A percentile compares a stretch with the other conserved stretches of the same genome.
Conservation (phyloP, 92 coral and sea anemone genomes). For the Porites rus region DNA sequence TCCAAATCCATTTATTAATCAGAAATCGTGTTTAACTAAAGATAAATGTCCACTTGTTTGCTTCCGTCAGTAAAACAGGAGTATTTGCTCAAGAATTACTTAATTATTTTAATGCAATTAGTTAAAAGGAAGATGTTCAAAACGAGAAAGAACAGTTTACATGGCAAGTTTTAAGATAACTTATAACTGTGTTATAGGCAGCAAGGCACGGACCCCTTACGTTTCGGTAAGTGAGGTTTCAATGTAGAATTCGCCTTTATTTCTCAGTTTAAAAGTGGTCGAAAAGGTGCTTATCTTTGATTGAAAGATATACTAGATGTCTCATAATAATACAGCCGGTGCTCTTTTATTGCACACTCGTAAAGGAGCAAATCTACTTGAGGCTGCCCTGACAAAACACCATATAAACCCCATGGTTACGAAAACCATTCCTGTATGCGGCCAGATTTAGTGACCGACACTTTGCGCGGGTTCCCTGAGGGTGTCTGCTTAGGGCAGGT, state of each 20-base stretch:
- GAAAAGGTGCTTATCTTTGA: background rate
- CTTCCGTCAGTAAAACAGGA: slow-evolving; percentile 43
- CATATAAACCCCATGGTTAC: too few relatives aligned
- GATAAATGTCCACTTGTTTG: slow-evolving; percentile 27
- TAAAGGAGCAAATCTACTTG: background rate
- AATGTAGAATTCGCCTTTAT: background rate
- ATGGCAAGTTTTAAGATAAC: background rate
- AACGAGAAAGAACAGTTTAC: slow-evolving; percentile 10
- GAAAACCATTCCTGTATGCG: too few relatives aligned
- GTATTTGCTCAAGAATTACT: slow-evolving; percentile 37
- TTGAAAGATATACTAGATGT: background rate
- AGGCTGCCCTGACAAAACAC: too few relatives aligned
- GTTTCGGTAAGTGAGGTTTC: too few relatives aligned
- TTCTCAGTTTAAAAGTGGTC: background rate
- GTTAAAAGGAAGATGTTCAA: slow-evolving; percentile 16
- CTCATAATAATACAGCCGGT: background rate
- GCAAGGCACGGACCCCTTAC: too few relatives aligned
- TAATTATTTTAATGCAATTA: slow-evolving; percentile 44
- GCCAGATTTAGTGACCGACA: too few relatives aligned
- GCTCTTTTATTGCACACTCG: too few relatives aligned
- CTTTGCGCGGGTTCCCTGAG: too few relatives aligned
- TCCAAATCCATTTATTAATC: slow-evolving; percentile 22
- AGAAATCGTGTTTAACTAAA: slow-evolving; percentile 24
- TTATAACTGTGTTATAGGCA: too few relatives aligned
- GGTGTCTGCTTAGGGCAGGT: too few relatives aligned